Conservation (phyloP, 2,888 invertebrate genomes). For the Hedya salicella region DNA sequence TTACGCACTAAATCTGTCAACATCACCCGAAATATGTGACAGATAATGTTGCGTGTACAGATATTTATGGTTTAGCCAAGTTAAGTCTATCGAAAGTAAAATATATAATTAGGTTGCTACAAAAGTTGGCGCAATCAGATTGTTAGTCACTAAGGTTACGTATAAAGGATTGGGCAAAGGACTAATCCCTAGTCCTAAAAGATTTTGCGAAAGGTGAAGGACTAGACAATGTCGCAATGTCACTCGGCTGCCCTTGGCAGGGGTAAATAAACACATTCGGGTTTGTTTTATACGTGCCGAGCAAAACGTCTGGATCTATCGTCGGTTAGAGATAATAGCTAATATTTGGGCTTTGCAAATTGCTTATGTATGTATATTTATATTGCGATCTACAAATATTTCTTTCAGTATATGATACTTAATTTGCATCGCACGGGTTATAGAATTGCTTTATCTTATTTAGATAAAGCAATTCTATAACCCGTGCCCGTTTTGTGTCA, state of each 20-base stretch:
- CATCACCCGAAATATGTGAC: conserved; percentile 26
- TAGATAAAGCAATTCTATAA: too few relatives aligned
- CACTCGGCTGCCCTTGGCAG: conserved; percentile 76
- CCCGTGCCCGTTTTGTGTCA: too few relatives aligned
- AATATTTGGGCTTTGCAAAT: background rate
- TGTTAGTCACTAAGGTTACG: conserved; percentile 10
- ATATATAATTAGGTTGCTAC: background rate
- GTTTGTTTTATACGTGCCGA: conserved; percentile 14
- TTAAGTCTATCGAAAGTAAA: background rate
- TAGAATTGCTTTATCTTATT: too few relatives aligned
- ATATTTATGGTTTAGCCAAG: background rate
- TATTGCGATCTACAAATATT: too few relatives aligned
- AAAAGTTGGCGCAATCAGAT: background rate
- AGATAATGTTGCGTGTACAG: conserved; percentile 3
- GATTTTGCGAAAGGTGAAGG: conserved; percentile 51
- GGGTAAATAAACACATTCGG: conserved; percentile 69
- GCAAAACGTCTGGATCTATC: background rate
- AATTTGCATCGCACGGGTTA: too few relatives aligned
- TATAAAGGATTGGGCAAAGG: conserved; percentile 15
- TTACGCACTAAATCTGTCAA: conserved; percentile 27
- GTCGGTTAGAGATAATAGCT: background rate
- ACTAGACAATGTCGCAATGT: conserved; percentile 80
- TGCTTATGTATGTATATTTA: background rate
- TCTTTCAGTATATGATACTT: too few relatives aligned
- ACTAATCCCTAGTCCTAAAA: conserved; percentile 5